These are phyloP conservation scores for Diachrysia chrysitis DNA, from an alignment of 2,888 invertebrate genomes.

Conservation along the genomic window DNA sequence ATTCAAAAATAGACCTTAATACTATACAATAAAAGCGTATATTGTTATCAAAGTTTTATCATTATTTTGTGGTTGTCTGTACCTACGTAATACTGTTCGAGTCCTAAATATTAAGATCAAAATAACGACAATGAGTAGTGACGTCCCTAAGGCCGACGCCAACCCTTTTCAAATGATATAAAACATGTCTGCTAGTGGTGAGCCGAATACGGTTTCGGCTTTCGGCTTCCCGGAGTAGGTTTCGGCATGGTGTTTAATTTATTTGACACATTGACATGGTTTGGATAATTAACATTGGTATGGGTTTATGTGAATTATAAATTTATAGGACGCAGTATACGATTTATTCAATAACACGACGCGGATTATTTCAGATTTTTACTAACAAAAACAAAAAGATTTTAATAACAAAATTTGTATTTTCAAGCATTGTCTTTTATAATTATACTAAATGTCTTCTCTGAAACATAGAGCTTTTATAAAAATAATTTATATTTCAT, in stretches of 20 bases:
- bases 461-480: too few relatives aligned
- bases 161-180: constrained; percentile 56
- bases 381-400: too few relatives aligned
- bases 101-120: constrained; percentile 42
- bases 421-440: too few relatives aligned
- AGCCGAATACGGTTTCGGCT: constrained; percentile 23
- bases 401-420: too few relatives aligned
- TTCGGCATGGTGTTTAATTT: not conserved
- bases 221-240: constrained; percentile 25
- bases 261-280: not conserved
- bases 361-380: not conserved
- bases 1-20: not conserved
- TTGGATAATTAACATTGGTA: not conserved
- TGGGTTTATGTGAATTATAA: not conserved
- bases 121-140: constrained; percentile 54
- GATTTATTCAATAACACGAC: not conserved
- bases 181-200: constrained; percentile 46
- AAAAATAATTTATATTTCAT: too few relatives aligned
- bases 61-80: not conserved
- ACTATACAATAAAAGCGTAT: not conserved
- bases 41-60: not conserved
- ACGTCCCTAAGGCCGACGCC: constrained; percentile 35
- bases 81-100: constrained; percentile 26
- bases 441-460: too few relatives aligned
- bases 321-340: not conserved